Evolutionary conservation across 2,797 vertebrate genomes (phyloP).

Genomic region (Tiaroga cobitis): DNA sequence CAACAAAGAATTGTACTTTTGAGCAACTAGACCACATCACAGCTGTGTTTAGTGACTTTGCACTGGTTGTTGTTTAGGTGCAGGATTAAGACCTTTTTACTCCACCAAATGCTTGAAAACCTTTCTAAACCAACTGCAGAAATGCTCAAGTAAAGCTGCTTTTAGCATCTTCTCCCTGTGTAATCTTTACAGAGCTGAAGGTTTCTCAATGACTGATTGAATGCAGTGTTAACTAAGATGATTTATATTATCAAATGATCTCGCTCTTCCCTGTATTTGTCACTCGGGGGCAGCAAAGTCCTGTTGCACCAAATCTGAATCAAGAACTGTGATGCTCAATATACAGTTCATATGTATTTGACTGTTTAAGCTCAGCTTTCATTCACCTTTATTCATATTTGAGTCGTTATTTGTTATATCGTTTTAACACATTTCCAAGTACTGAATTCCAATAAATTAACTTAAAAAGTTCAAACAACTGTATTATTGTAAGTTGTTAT

Average conservation of each 20-base stretch:
- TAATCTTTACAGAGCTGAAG: not conserved
- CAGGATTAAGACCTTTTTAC: not conserved
- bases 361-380: not conserved
- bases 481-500: conserved; percentile 47
- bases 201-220: not conserved
- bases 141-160: not conserved
- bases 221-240: too few species aligned
- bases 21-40: not conserved
- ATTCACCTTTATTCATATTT: not conserved
- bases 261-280: conserved; percentile 33
- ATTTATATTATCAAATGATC: not conserved
- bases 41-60: not conserved
- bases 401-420: not conserved
- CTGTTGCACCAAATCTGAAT: conserved; percentile 41
- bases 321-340: not conserved
- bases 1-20: not conserved
- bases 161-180: not conserved
- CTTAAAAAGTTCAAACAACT: not conserved
- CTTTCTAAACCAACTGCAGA: not conserved
- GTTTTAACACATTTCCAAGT: not conserved
- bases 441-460: not conserved
- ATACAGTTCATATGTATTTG: not conserved
- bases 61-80: not conserved
- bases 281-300: conserved; percentile 75
- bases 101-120: not conserved